Conservation (phyloP, 2,113 vertebrate species). For the Eonycteris spelaea region DNA sequence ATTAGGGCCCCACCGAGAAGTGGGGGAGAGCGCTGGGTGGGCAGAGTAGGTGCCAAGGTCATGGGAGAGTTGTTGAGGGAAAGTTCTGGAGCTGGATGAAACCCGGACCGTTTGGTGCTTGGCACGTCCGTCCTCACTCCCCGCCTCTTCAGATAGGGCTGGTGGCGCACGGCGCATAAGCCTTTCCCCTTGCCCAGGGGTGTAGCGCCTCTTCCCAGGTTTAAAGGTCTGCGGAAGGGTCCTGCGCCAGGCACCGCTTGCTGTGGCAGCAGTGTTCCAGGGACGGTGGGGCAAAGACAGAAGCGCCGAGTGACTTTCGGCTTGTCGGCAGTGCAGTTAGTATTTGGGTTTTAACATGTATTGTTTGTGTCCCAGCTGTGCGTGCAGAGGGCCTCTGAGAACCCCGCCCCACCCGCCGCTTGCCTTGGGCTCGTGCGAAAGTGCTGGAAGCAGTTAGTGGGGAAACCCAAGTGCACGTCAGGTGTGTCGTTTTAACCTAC, state of each 20-base stretch:
- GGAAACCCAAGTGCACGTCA: neutral
- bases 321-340: fast-evolving
- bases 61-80: neutral
- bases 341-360: neutral
- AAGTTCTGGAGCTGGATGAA: neutral
- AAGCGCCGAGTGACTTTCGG: neutral
- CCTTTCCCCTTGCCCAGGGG: too few species aligned
- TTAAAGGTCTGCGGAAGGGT: neutral
- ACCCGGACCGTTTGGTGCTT: neutral
- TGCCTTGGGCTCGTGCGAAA: neutral
- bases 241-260: fast-evolving
- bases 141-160: neutral
- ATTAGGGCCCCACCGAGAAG: too few species aligned
- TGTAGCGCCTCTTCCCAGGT: neutral
- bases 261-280: neutral
- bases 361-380: neutral
- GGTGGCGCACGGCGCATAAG: neutral
- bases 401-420: neutral
- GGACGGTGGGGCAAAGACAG: fast-evolving
- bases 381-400: fast-evolving
- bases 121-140: neutral
- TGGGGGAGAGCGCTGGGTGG: neutral
- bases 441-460: neutral
- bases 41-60: neutral
- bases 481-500: neutral